Evolutionary conservation across 2,797 vertebrate genomes (phyloP).

Genomic region (Gymnocypris eckloni): DNA sequence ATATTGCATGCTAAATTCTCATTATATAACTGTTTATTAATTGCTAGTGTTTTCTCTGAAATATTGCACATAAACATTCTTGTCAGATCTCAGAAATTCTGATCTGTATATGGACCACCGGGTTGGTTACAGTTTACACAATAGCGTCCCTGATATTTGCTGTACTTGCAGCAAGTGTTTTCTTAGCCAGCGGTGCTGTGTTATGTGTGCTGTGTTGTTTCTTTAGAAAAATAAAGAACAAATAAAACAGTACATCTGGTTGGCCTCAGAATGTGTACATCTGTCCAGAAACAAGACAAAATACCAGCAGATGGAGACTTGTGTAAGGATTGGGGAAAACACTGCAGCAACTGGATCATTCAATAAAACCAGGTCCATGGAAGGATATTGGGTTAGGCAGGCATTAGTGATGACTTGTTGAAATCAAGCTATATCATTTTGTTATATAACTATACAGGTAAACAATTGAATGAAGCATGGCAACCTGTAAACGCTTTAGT

Average conservation of each 20-base stretch:
- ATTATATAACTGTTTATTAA: conserved; percentile 25
- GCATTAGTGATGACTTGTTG: neutral
- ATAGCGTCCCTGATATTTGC: neutral
- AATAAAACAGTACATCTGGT: neutral
- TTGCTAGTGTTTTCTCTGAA: conserved; percentile 27
- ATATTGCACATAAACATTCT: neutral
- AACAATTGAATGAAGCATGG: neutral
- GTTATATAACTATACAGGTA: neutral
- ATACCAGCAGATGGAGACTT: conserved; percentile 43
- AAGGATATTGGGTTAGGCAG: neutral
- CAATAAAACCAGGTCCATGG: neutral
- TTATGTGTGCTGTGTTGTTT: neutral
- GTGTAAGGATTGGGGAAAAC: neutral
- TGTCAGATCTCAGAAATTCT: neutral
- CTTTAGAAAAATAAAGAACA: neutral
- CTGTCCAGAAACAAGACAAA: neutral
- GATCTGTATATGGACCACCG: neutral
- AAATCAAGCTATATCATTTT: neutral
- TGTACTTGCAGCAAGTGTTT: conserved; percentile 14
- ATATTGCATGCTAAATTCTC: conserved; percentile 34
- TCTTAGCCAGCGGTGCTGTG: conserved; percentile 17
- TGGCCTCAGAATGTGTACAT: neutral
- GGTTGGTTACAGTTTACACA: neutral
- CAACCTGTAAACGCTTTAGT: neutral
- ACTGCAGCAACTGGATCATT: neutral